A percentile compares a stretch with the other conserved stretches of the same genome.
phyloP scores from a whole-genome alignment of 2,797 vertebrate genomes.

The Meriones psammophilus region DNA sequence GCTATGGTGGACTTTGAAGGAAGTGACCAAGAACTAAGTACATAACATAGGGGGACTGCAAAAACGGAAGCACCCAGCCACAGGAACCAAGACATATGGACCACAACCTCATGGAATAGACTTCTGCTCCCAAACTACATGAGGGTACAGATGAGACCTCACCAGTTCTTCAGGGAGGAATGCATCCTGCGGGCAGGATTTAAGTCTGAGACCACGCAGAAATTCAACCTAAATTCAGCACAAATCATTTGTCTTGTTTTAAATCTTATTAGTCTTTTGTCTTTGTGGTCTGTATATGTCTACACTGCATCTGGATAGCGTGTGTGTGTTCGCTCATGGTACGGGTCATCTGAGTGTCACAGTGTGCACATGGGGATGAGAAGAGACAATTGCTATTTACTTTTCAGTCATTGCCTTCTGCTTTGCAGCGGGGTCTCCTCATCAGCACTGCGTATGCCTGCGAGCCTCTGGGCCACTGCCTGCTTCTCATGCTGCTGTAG shows the following conservation, averaged over 20 bases:
- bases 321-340: background rate
- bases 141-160: background rate
- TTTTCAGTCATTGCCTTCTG: background rate
- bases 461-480: background rate
- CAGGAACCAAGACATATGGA: too few species aligned
- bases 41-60: rapidly evolving
- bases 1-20: background rate
- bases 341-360: background rate
- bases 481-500: too few species aligned
- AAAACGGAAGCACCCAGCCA: background rate
- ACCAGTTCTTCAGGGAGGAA: background rate
- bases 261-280: background rate
- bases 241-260: background rate
- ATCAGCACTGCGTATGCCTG: background rate
- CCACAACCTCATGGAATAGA: background rate
- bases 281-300: background rate
- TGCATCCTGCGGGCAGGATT: background rate
- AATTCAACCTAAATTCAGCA: background rate
- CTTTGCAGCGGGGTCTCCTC: background rate
- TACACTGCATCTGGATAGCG: too few species aligned
- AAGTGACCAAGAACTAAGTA: background rate
- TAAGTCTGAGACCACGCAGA: background rate
- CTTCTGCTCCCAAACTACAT: background rate
- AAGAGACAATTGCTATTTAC: background rate
- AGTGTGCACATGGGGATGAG: background rate